Base-by-base conservation (phyloP, 2,797 vertebrate genomes). In the Adrianichthys oophorus region DNA sequence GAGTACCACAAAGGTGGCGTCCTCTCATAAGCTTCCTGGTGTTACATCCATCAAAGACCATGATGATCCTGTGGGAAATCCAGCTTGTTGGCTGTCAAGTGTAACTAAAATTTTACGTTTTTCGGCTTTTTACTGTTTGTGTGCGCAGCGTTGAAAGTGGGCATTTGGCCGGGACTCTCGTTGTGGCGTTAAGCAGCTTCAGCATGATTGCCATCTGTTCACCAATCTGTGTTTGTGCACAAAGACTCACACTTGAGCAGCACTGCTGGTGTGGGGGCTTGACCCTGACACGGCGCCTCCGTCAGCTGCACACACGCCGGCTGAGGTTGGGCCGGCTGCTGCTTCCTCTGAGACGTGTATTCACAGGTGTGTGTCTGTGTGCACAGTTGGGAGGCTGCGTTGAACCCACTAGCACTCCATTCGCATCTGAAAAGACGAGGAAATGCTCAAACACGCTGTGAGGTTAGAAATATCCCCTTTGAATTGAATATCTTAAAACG, bases 181-280 rank as follows among this genome's bases (percentile, higher is more conserved):
- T 56, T 81, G 65, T 80, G 82, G 87, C 63, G 65, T 77, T 89
- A 87, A 90, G 86, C 87, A 70, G 88, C 89, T 91, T 90, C 87
- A 74, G 71, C 59, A 61, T 77, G 77, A 82, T 84, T 67, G 76
- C 90, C 90, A 92, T 92, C 90, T 92, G 88, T 77, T 90, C 82
- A 44, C 70, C 78, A 74, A 75, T 76, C 82, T 84, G 79, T 78
- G 70, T 82, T 82, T 81, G 64, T 55, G 70, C 53, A 59, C 67
- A 67, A 46, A 73, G 70, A 73, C 56, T 70, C 57, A 41, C 72
- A 65, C 72, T 51, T 12, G 32, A 37, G 32, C 32, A 12, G 10
- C 32, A 12, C 32, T 37, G 12, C 32, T 13, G 32, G 32, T 37
- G 32, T 37, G 32, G 32, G 32, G 32, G 32, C 32, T 37, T 12